Evolutionary conservation across 2,113 vertebrate genomes (phyloP), one percentile per base, ranked within the genome.

Genomic region (Ophiodon elongatus): DNA sequence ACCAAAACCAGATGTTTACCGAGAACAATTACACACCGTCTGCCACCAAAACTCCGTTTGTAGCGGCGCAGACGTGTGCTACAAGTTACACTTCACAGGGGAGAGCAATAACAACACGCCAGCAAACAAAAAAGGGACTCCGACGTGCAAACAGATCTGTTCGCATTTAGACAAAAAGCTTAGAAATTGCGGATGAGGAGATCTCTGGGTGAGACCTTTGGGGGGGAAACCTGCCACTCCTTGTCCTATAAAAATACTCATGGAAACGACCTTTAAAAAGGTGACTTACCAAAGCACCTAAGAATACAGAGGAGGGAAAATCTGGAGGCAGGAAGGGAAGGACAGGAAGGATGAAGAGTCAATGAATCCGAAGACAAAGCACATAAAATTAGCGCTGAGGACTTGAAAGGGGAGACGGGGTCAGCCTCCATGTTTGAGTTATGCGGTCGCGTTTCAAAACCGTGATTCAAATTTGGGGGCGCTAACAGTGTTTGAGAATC

Each of bases 1-100:
- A 87, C 87, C 69, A 72, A 89, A 89, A 89, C 69, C 86, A 87
- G 84, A 91, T 89, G 85, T 89, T 41, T 9, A n/a, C 47, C 14
- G 66, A 80, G 72, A 87, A 83, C 68, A 64, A 43, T 67, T 52
- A 75, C 6, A 66, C 70, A 47, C 52, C 6, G n/a, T 15, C 47
- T 81, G 73, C 11, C 33, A 57, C 52, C 63, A 45, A 33, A 15
- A 59, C 33, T 54, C 54, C 23, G 11, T n/a, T 0, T 21, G 31
- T n/a, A n/a, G 15, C 0, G 0, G 23, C 8, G 19, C 14, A 10
- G 65, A 76, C 5, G 6, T 9, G 54, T 39, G 14, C 19, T 27
- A 13, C 8, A 0, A 4, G 9, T 15, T 13, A 19, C 64, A 54
- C 64, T 63, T 41, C 10, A 41, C 0, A 23, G 31, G 23, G 10